Base-by-base conservation (phyloP, 2,797 vertebrate species). In the Alcedo atthis region DNA sequence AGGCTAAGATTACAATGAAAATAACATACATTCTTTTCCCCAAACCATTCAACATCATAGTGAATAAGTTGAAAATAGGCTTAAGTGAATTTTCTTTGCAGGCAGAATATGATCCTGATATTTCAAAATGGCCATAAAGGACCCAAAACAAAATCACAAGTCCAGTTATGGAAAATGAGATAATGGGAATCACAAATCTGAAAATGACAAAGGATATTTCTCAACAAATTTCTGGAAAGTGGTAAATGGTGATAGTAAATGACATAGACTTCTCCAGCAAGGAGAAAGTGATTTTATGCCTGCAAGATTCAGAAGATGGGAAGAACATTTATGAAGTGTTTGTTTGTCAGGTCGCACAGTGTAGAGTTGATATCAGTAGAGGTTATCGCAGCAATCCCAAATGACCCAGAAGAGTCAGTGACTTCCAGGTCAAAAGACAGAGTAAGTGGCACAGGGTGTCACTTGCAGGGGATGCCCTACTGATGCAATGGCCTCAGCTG, bases 201-300 rank as follows among this genome's bases (percentile, higher is more conserved):
- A 63, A 90, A 94, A 93, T 35, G 78, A 53, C 48, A 32, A 92
- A 58, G 28, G 32, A 71, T 93, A 81, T 81, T 84, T 93, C 77
- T 86, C 75, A 81, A 54, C 21, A 78, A 66, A 79, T 62, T 93
- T 94, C 62, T 83, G 62, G n/a, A 81, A 86, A 88, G 48, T 57
- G n/a, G 53, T 73, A 87, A 90, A 85, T 69, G 35, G 40, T 51
- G 42, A 66, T 30, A 24, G 51, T 49, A 92, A 76, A 77, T 45
- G 61, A 82, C 45, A 83, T 24, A 88, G 80, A 35, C 45, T 76
- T 59, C 19, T 75, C 21, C 37, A 88, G 67, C 3, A 67, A 89
- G 55, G 40, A 83, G 24, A 12, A 81, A 88, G 20, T 32, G 9
- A 67, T 84, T 89, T 92, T 71, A 81, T 62, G 15, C 30, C 45